Percentiles rank a stretch among this genome's conserved stretches.
Conservation (phyloP, 2,888 invertebrate species). For the Macaria liturata region DNA sequence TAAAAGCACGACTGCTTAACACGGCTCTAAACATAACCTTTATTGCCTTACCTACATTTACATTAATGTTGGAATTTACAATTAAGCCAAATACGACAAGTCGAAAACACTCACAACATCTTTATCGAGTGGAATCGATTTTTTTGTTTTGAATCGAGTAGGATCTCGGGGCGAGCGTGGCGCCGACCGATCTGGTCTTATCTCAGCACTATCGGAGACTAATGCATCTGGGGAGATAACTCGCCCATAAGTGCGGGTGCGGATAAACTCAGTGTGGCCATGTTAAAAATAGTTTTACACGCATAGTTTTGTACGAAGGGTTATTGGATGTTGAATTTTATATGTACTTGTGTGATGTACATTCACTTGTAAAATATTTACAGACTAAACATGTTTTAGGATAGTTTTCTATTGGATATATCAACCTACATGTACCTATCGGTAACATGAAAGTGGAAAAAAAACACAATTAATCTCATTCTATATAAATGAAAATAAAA, state of each 20-base stretch:
- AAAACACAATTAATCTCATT: too few species aligned
- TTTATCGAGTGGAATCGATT: slow-evolving; percentile 74
- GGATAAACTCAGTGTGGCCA: slow-evolving; percentile 80
- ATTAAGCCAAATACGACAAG: slow-evolving; percentile 64
- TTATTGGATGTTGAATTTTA: slow-evolving; percentile 41
- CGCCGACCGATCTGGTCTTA: slow-evolving; percentile 80
- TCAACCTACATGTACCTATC: too few species aligned
- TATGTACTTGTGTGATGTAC: too few species aligned
- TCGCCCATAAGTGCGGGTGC: slow-evolving; percentile 77
- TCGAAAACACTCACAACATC: slow-evolving; percentile 72
- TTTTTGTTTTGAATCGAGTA: slow-evolving; percentile 76
- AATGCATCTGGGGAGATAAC: slow-evolving; percentile 79
- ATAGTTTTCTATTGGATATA: too few species aligned
- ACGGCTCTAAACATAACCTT: slow-evolving; percentile 51
- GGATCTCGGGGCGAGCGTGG: slow-evolving; percentile 76
- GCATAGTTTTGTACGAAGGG: slow-evolving; percentile 69
- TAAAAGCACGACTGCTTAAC: slow-evolving; percentile 25
- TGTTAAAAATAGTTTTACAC: slow-evolving; percentile 81
- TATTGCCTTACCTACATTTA: slow-evolving; percentile 51
- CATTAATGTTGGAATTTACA: slow-evolving; percentile 71
- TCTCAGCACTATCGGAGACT: slow-evolving; percentile 79
- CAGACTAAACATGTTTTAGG: too few species aligned
- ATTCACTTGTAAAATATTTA: too few species aligned
- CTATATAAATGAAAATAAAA: too few species aligned
- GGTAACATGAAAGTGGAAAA: too few species aligned